Percentiles rank a stretch among this genome's conserved stretches.
Conservation (phyloP, 2,888 invertebrate genomes). For the Heliconius erato region DNA sequence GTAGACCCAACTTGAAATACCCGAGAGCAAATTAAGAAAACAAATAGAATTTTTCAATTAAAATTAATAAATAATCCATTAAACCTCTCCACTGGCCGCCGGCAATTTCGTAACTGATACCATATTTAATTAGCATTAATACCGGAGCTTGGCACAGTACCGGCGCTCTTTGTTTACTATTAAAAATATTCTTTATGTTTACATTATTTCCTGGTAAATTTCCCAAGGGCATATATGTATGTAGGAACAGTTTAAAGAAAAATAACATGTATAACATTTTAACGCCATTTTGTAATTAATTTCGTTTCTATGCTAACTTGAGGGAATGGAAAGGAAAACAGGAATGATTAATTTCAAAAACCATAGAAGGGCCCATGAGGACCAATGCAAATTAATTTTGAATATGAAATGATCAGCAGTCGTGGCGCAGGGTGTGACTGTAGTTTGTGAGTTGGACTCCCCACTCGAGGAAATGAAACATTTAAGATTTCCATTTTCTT, state of each 20-base stretch:
- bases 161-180: constrained; percentile 27
- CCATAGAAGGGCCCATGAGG: not conserved
- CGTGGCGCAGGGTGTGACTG: too few relatives aligned
- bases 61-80: constrained; percentile 27
- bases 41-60: constrained; percentile 8
- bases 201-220: constrained; percentile 2
- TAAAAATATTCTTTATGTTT: constrained; percentile 22
- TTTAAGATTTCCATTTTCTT: too few relatives aligned
- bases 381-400: not conserved
- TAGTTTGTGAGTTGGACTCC: too few relatives aligned
- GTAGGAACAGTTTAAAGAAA: constrained; percentile 3
- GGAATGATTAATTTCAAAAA: not conserved
- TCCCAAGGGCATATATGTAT: constrained; percentile 1
- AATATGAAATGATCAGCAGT: not conserved
- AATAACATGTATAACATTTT: not conserved
- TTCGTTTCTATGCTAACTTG: not conserved
- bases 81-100: not conserved
- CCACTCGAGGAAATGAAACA: too few relatives aligned
- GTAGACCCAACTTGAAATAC: not conserved
- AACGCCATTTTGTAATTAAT: not conserved
- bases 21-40: not conserved
- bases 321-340: not conserved
- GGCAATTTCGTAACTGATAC: constrained; percentile 29
- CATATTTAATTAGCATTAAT: constrained; percentile 27
- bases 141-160: constrained; percentile 14